Percentiles rank a stretch among this genome's conserved stretches.
These are phyloP conservation scores for Capitella teleta DNA, from an alignment of 1,140 invertebrate species.

Conservation along the genomic window DNA sequence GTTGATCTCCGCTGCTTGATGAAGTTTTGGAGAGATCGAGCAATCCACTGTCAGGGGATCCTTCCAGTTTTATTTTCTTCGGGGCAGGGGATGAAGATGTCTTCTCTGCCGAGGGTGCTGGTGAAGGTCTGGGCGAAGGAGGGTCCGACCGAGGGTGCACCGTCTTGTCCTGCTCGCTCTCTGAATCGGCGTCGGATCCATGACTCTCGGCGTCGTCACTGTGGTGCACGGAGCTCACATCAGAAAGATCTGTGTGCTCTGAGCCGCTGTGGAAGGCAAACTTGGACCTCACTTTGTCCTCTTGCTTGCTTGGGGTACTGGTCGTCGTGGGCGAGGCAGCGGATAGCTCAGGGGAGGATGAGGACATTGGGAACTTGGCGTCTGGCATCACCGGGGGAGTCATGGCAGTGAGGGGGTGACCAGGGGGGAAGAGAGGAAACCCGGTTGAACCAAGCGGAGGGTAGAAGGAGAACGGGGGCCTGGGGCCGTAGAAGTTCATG, in stretches of 20 bases:
- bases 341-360: background rate
- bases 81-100: background rate
- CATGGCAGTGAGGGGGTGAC: conserved; percentile 6
- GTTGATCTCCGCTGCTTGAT: conserved; percentile 14
- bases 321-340: background rate
- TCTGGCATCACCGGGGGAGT: background rate
- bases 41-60: too few species aligned
- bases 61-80: background rate
- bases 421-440: conserved; percentile 18
- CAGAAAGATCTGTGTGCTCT: conserved; percentile 16
- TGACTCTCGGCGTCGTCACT: conserved; percentile 22
- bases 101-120: background rate
- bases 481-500: conserved; percentile 25
- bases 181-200: conserved; percentile 23
- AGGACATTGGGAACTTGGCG: too few species aligned
- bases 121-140: conserved; percentile 15
- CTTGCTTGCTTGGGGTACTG: background rate
- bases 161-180: conserved; percentile 14
- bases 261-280: conserved; percentile 1
- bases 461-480: conserved; percentile 31
- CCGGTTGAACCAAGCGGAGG: conserved; percentile 19
- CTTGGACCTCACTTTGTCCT: conserved; percentile 12
- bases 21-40: background rate
- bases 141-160: conserved; percentile 1
- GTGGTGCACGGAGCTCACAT: conserved; percentile 21